Evolutionary conservation across 2,888 invertebrate species (phyloP).

Genomic region (Machimus rusticus): DNA sequence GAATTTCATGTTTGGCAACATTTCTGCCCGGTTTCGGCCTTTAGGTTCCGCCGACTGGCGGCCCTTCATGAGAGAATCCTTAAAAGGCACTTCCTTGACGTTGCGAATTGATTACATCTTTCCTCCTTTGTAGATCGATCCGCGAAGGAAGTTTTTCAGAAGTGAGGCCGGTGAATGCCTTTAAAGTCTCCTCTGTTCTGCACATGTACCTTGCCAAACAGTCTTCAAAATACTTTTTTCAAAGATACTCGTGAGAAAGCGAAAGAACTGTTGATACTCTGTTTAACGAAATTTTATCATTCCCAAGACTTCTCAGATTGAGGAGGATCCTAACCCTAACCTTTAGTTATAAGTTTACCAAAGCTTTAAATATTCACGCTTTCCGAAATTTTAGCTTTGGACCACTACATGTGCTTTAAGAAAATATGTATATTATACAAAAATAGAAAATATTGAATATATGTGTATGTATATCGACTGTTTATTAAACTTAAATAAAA

Average conservation of each 20-base stretch:
- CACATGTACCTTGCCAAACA: not conserved
- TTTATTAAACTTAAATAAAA: no score
- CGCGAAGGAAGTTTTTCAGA: not conserved
- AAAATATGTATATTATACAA: no score
- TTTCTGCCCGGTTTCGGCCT: not conserved
- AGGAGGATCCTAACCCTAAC: not conserved
- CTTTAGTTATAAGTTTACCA: not conserved
- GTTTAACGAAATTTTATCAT: not conserved
- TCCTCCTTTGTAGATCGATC: not conserved
- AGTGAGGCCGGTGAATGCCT: not conserved
- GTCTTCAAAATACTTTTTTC: not conserved
- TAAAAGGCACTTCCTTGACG: slow-evolving; percentile 27
- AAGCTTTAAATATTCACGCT: not conserved
- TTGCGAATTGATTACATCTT: not conserved
- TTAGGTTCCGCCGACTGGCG: not conserved
- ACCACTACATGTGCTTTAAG: no score
- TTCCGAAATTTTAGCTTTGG: no score
- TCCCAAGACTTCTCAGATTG: not conserved
- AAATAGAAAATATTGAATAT: no score
- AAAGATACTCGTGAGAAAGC: not conserved
- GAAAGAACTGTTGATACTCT: not conserved
- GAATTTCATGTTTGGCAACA: slow-evolving; percentile 6
- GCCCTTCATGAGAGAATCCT: not conserved
- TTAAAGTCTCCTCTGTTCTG: not conserved
- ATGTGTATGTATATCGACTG: no score